Evolutionary conservation across 2,113 vertebrate species (phyloP).

Genomic region (Aegithalos caudatus): DNA sequence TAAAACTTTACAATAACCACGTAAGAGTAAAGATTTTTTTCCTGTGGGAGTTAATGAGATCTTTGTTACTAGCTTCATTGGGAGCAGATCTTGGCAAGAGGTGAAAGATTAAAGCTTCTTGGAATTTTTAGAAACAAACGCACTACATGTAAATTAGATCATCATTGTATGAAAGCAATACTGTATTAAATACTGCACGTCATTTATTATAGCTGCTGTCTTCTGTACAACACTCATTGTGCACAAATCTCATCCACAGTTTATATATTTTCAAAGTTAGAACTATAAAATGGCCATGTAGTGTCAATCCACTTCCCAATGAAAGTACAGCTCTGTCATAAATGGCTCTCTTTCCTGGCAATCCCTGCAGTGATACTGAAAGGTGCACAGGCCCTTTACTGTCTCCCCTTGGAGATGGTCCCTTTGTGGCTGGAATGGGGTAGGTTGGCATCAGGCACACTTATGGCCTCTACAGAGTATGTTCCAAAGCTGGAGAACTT

Average conservation of each 20-base stretch:
- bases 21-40: neutral
- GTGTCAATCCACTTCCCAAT: neutral
- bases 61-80: slow-evolving; percentile 7
- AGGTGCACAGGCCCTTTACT: neutral
- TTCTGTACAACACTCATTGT: neutral
- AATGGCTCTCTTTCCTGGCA: neutral
- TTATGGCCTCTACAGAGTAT: neutral
- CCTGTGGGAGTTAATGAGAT: neutral
- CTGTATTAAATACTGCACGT: neutral
- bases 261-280: neutral
- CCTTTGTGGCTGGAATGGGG: slow-evolving; percentile 27
- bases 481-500: slow-evolving; percentile 9
- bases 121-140: neutral
- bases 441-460: neutral
- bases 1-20: neutral
- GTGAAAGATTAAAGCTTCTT: neutral
- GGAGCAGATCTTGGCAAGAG: neutral
- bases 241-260: neutral
- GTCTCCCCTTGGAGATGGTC: slow-evolving; percentile 17
- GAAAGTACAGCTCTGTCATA: neutral
- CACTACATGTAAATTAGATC: neutral
- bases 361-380: neutral
- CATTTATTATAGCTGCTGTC: neutral
- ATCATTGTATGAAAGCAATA: neutral
- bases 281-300: neutral